These are phyloP conservation scores for Streblospio benedicti DNA, from an alignment of 1,140 invertebrate species.

Conservation along the genomic window DNA sequence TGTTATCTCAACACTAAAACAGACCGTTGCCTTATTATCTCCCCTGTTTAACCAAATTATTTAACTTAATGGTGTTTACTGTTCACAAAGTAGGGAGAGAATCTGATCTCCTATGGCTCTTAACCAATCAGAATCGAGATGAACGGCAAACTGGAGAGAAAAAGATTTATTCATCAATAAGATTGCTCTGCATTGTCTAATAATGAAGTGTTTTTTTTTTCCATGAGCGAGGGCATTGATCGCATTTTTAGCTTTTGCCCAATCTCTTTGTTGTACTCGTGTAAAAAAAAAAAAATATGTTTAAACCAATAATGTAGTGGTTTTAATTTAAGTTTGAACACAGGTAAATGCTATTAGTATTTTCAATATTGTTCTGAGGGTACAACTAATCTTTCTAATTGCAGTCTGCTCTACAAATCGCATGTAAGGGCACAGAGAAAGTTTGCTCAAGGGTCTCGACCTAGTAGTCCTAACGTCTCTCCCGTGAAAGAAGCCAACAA, in stretches of 20 bases:
- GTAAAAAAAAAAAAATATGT: background rate
- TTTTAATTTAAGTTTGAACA: constrained; percentile 15
- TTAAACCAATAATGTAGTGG: constrained; percentile 11
- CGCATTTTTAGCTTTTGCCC: background rate
- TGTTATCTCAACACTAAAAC: too few relatives aligned
- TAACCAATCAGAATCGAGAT: too few relatives aligned
- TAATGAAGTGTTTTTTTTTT: too few relatives aligned
- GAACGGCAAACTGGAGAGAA: too few relatives aligned
- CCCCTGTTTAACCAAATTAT: too few relatives aligned
- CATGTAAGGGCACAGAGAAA: constrained; percentile 77
- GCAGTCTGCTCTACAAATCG: constrained; percentile 22
- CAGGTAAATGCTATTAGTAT: background rate
- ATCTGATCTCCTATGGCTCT: too few relatives aligned
- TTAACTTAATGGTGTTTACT: too few relatives aligned
- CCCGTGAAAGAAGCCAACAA: constrained; percentile 53
- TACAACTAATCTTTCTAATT: constrained; percentile 19
- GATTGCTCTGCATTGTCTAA: background rate
- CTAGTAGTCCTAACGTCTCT: constrained; percentile 51
- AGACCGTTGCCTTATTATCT: too few relatives aligned
- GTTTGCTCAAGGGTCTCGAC: constrained; percentile 69
- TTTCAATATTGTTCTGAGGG: background rate
- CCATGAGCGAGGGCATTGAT: background rate
- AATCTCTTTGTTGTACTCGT: background rate
- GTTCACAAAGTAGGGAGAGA: too few relatives aligned
- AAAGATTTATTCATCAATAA: background rate